Base-by-base conservation (phyloP, 2,888 invertebrate genomes). In the Drosophila borborema region DNA sequence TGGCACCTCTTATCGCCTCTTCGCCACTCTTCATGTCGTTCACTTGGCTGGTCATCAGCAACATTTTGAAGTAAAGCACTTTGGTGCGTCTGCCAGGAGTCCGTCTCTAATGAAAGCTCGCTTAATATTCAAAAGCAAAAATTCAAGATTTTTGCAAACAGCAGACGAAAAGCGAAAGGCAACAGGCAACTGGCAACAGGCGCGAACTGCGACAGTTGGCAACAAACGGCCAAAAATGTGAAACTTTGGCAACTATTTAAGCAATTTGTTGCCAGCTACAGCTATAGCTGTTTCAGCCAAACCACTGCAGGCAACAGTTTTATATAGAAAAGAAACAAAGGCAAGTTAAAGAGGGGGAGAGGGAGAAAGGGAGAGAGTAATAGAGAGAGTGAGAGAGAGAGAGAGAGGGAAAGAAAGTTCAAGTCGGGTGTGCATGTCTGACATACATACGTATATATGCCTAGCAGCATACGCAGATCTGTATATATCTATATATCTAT, bases 11-110 rank as follows among this genome's bases (percentile, higher is more conserved):
- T 31, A 34, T 7, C 49, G 5, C 18, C 49, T 34, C 48, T 48
- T 48, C 28, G 36, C 56, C 20, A 48, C 60, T n/a, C 36, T 7
- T 16, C 31, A 16, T 31, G 14, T 12, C 55, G 46, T 45, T 64
- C 80, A 79, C 64, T 71, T 77, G 54, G 40, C 70, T 74, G 66
- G 64, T 64, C 79, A 78, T 78, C 74, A 74, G 64, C 79, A 55
- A 38, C 60, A 49, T 68, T 68, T 64, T 49, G 51, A 45, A 65
- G 51, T 46, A 43, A 49, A 67, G 40, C 55, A 67, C 68, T 67
- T 20, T 16, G 31, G 3, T 31, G 41, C 34, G 31, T n/a, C 18
- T 28, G 45, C 23, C 16, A 5, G 7, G 49, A 14, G 14, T 10
- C 49, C 49, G 60, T 38, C 55, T 62, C 49, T 69, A 77, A 66